Conservation (phyloP, 2,888 invertebrate genomes). For the Hofmannophila pseudospretella region DNA sequence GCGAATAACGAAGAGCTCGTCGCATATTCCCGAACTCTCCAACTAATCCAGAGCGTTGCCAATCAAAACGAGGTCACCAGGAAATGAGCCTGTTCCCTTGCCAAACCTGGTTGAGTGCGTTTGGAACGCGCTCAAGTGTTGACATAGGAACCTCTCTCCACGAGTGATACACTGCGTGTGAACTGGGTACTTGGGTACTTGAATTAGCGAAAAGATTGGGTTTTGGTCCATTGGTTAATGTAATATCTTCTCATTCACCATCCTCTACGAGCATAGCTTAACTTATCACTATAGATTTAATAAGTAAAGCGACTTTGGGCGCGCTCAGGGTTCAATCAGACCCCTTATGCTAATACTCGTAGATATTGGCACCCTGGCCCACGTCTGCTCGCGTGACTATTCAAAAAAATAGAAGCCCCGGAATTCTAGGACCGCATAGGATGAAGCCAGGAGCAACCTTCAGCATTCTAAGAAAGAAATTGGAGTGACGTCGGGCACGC, state of each 20-base stretch:
- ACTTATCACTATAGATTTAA: too few relatives aligned
- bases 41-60: constrained; percentile 20
- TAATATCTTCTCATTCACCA: not conserved
- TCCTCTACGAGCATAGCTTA: too few relatives aligned
- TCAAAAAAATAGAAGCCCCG: too few relatives aligned
- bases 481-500: too few relatives aligned
- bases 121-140: constrained; percentile 35
- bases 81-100: constrained; percentile 31
- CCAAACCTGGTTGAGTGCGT: constrained; percentile 30
- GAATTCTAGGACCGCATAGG: too few relatives aligned
- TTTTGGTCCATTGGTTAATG: not conserved
- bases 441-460: too few relatives aligned
- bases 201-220: not conserved
- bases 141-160: constrained; percentile 11
- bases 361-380: too few relatives aligned
- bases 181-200: not conserved
- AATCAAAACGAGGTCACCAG: constrained; percentile 21
- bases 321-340: too few relatives aligned
- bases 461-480: too few relatives aligned
- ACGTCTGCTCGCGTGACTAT: too few relatives aligned
- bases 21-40: constrained; percentile 1
- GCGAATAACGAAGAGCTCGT: not conserved
- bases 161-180: not conserved
- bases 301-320: too few relatives aligned
- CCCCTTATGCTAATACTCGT: too few relatives aligned